A percentile compares a stretch with the other conserved stretches of the same genome.
phyloP scores from a whole-genome alignment of 2,888 invertebrate genomes.

The Megastigmus dorsalis region DNA sequence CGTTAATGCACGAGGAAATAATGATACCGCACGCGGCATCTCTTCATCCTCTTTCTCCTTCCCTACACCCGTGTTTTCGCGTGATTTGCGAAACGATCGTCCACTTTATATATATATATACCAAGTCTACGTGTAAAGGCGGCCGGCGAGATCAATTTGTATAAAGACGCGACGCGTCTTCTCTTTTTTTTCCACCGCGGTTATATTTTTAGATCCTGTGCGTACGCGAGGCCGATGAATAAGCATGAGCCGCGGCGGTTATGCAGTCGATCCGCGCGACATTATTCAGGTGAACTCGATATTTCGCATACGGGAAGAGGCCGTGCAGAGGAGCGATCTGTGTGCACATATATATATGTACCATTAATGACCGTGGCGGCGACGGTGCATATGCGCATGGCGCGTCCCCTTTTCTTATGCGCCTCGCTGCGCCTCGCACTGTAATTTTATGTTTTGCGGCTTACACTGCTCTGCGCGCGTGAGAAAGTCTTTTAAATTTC shows the following conservation, averaged over 20 bases:
- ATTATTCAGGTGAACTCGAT: conserved; percentile 27
- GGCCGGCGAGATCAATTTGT: not conserved
- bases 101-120: too few relatives aligned
- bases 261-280: too few relatives aligned
- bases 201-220: conserved; percentile 7
- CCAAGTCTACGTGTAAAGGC: too few relatives aligned
- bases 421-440: too few relatives aligned
- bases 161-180: not conserved
- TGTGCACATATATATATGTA: too few relatives aligned
- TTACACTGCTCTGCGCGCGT: too few relatives aligned
- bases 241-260: not conserved
- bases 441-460: too few relatives aligned
- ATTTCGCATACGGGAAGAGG: too few relatives aligned
- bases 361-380: too few relatives aligned
- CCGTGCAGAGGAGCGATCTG: not conserved
- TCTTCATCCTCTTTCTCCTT: not conserved
- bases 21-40: not conserved
- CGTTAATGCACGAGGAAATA: not conserved
- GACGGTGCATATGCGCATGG: too few relatives aligned
- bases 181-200: not conserved
- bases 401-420: too few relatives aligned
- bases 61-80: not conserved
- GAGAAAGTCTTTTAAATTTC: too few relatives aligned
- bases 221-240: conserved; percentile 29
- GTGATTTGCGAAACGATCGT: conserved; percentile 4